phyloP scores from a whole-genome alignment of 2,888 invertebrate species.

The Agrenia bidenticulata region DNA sequence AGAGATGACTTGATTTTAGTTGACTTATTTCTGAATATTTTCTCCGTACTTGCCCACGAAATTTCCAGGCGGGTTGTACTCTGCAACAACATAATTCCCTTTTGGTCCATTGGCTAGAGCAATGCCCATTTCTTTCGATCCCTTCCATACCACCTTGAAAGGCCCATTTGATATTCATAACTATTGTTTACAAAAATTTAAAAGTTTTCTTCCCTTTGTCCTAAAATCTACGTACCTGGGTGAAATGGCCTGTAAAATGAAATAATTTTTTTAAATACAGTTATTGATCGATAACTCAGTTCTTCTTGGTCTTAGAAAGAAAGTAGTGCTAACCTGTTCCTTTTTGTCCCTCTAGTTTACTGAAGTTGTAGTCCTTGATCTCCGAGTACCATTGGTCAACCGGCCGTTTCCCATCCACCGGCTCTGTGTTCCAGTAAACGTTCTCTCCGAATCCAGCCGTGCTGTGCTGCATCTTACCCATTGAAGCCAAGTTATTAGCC shows the following conservation, averaged over 20 bases:
- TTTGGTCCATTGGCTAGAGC: neutral
- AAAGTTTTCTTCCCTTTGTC: no score
- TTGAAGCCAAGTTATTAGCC: conserved; percentile 43
- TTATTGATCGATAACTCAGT: neutral
- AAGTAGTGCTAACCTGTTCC: conserved; percentile 37
- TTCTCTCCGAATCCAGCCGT: conserved; percentile 47
- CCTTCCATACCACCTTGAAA: conserved; percentile 65
- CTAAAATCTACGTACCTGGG: conserved; percentile 67
- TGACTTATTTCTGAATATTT: conserved; percentile 34
- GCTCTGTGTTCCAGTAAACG: conserved; percentile 44
- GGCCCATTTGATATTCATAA: no score
- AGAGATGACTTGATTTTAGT: neutral
- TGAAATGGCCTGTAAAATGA: conserved; percentile 68
- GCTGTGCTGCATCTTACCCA: conserved; percentile 44
- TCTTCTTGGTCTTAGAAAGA: neutral
- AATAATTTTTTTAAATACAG: neutral
- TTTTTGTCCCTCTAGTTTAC: conserved; percentile 44
- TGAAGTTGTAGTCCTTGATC: conserved; percentile 60
- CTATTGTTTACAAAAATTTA: no score
- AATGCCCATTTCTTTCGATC: conserved; percentile 69
- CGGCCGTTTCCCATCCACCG: conserved; percentile 28
- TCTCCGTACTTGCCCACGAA: conserved; percentile 41
- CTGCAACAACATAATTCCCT: conserved; percentile 76
- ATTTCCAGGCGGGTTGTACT: conserved; percentile 89
- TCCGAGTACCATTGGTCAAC: conserved; percentile 69